Evolutionary conservation across 2,113 vertebrate genomes (phyloP), one percentile per base, ranked within the genome.

Genomic region (Phylloscopus whistleri): DNA sequence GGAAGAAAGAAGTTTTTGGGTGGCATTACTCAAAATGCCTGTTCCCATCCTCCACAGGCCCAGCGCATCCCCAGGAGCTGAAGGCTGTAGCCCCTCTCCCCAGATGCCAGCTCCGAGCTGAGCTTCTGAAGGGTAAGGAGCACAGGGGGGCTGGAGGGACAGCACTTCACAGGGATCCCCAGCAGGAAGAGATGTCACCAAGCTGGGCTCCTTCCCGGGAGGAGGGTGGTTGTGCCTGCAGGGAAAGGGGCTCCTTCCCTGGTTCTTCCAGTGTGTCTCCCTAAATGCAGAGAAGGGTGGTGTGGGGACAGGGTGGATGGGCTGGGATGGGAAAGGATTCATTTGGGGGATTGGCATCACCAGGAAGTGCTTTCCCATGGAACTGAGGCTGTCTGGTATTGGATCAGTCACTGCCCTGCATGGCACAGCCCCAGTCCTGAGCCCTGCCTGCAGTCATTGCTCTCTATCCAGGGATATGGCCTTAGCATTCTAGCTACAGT

Each of bases 31-130:
- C 35, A 60, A 22, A 67, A 51, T 37, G 5, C n/a, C 44, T 67
- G 9, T 87, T n/a, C 43, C 39, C 18, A 44, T 77, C 17, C 46
- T 95, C n/a, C 92, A 56, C 94, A 98, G 98, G 73, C 18, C 97
- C 89, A 0, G 31, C 7, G 31, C 64, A 79, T 48, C 97, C 97
- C 41, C 96, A 98, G 91, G 95, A 12, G 19, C 41, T 14, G 91
- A 96, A 90, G 46, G n/a, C 18, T 16, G 55, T 33, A 70, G 11
- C 44, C 2, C 37, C 56, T 76, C 30, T 96, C 26, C 68, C 68
- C 1, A 3, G 5, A 28, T 95, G 90, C 60, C 86, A 79, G 49
- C 46, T 96, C 82, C 92, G 93, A 84, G 68, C 67, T 24, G 53
- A 87, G 28, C 94, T 97, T 84, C 89, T 97, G 80, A 95, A 95